Conservation (phyloP, 2,113 vertebrate genomes). For the Zosterops lateralis region DNA sequence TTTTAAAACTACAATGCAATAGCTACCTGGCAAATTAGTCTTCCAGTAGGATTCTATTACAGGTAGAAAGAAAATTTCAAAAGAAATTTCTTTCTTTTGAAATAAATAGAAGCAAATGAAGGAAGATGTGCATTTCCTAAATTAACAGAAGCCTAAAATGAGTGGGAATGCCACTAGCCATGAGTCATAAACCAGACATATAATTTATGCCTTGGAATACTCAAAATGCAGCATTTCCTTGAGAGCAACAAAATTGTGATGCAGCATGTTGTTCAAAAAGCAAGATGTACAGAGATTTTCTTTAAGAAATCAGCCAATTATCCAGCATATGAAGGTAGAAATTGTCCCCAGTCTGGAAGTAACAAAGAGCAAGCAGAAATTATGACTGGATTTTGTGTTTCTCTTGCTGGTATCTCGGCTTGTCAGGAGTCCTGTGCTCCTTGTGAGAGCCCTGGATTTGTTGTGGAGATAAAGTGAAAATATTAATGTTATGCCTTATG, state of each 20-base stretch:
- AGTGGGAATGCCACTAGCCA: conserved; percentile 35
- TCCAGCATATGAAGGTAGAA: conserved; percentile 26
- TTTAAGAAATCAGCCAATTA: conserved; percentile 60
- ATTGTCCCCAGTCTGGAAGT: conserved; percentile 43
- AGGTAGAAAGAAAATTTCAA: background rate
- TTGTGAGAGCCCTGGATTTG: background rate
- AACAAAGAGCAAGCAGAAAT: conserved; percentile 46
- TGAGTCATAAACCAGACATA: conserved; percentile 58
- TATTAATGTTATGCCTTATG: background rate
- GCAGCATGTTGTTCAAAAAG: conserved; percentile 46
- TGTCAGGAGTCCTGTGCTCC: background rate
- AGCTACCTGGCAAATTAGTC: conserved; percentile 30
- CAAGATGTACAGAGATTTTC: background rate
- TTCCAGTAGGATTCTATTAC: conserved; percentile 24
- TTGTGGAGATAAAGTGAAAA: background rate
- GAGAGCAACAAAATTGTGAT: conserved; percentile 44
- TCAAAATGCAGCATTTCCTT: conserved; percentile 58
- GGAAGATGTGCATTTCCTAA: conserved; percentile 46
- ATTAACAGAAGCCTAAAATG: conserved; percentile 49
- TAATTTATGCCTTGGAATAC: conserved; percentile 63
- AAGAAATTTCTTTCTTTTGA: background rate
- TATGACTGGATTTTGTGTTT: conserved; percentile 39
- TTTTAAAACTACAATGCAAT: conserved; percentile 7
- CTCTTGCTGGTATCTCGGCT: background rate
- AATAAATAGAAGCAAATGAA: conserved; percentile 43